These are phyloP conservation scores for Cossypha niveicapilla DNA, from an alignment of 2,797 vertebrate species.

Conservation along the genomic window DNA sequence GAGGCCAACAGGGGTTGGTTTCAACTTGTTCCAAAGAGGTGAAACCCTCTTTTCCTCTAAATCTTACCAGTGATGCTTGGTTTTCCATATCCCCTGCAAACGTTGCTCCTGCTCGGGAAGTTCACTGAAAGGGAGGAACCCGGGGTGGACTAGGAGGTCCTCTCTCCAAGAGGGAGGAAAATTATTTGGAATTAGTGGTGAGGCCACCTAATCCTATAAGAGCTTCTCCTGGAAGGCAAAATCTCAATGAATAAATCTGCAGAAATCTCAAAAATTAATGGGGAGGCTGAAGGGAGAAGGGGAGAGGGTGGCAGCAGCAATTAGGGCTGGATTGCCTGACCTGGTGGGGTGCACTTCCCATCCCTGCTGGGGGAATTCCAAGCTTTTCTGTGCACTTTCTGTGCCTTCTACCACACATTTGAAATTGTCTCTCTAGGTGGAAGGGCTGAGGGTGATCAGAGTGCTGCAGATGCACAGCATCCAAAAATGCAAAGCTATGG, in stretches of 20 bases:
- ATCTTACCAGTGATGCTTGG: fast-evolving
- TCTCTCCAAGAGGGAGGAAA: neutral
- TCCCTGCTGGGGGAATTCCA: neutral
- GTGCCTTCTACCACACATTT: fast-evolving
- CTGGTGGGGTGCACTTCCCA: neutral
- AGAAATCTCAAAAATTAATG: neutral
- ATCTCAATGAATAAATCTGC: neutral
- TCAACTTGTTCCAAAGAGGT: neutral
- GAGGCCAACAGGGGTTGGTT: neutral
- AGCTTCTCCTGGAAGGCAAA: neutral
- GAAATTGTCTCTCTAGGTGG: neutral
- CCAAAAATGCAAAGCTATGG: neutral
- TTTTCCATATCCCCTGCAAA: neutral
- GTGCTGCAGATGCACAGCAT: neutral
- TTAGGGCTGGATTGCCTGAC: neutral
- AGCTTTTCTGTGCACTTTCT: neutral
- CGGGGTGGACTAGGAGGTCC: fast-evolving
- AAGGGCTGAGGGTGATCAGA: neutral
- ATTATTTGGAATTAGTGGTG: neutral
- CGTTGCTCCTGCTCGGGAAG: neutral
- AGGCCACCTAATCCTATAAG: neutral
- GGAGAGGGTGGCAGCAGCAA: fast-evolving
- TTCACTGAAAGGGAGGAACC: neutral
- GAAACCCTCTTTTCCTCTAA: neutral
- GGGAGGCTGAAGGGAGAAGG: neutral